Evolutionary conservation across 1,140 invertebrate species (phyloP).

Genomic region (Cyclina sinensis): DNA sequence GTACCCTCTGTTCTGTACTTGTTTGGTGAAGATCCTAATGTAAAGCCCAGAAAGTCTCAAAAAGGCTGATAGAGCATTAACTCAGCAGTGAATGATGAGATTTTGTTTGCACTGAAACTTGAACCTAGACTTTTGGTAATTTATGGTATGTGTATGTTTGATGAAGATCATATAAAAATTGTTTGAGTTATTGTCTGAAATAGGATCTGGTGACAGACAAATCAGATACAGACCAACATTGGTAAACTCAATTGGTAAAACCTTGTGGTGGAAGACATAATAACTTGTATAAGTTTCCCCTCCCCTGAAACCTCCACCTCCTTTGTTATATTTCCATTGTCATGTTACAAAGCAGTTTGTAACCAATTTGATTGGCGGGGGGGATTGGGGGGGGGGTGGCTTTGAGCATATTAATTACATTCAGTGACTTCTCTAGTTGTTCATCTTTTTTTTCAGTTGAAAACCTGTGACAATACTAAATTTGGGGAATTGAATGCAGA

Average conservation of each 20-base stretch:
- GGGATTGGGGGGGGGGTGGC: background rate
- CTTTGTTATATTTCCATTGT: slow-evolving; percentile 25
- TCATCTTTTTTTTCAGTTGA: slow-evolving; percentile 35
- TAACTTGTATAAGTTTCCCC: slow-evolving; percentile 5
- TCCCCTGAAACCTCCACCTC: slow-evolving; percentile 14
- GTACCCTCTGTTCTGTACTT: slow-evolving; percentile 1
- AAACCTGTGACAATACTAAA: slow-evolving; percentile 30
- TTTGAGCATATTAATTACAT: background rate
- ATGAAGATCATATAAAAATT: slow-evolving; percentile 19
- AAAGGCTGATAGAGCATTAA: background rate
- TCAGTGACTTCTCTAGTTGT: background rate
- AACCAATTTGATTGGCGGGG: slow-evolving; percentile 5
- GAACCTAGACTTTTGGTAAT: slow-evolving; percentile 12
- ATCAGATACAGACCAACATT: slow-evolving; percentile 13
- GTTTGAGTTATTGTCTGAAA: slow-evolving; percentile 16
- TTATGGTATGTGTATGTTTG: slow-evolving; percentile 18
- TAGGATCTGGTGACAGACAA: slow-evolving; percentile 4
- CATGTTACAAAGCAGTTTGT: slow-evolving; percentile 13
- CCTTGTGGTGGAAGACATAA: slow-evolving; percentile 18
- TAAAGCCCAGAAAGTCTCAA: background rate
- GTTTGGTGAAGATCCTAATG: slow-evolving; percentile 10
- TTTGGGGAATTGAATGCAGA: slow-evolving; percentile 22
- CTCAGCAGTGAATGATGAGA: slow-evolving; percentile 11
- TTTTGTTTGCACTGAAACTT: slow-evolving; percentile 13
- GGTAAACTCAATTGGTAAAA: slow-evolving; percentile 16